phyloP scores from a whole-genome alignment of 2,113 vertebrate genomes.

The Prinia subflava region DNA sequence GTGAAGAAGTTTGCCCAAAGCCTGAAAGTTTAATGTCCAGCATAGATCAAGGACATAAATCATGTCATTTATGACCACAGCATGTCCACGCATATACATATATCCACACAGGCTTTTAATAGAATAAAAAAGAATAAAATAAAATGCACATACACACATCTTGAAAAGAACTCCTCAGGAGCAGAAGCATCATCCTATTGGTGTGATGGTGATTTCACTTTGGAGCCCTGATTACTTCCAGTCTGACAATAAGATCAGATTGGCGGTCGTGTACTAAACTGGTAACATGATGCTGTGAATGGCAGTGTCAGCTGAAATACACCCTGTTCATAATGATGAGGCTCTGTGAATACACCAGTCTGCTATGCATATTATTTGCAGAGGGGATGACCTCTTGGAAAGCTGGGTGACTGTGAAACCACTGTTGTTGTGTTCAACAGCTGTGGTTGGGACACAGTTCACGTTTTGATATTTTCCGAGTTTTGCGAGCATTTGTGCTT shows the following conservation, averaged over 20 bases:
- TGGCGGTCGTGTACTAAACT: not conserved
- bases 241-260: not conserved
- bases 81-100: not conserved
- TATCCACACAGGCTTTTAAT: fast-evolving
- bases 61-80: not conserved
- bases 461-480: not conserved
- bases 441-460: not conserved
- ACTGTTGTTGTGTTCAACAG: not conserved
- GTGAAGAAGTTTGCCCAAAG: not conserved
- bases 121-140: not conserved
- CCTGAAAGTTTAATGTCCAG: not conserved
- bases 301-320: slow-evolving; percentile 2
- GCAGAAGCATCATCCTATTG: not conserved
- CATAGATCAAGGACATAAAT: not conserved
- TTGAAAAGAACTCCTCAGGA: not conserved
- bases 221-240: not conserved
- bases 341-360: not conserved
- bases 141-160: not conserved
- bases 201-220: not conserved
- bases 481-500: not conserved
- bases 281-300: not conserved
- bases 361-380: not conserved
- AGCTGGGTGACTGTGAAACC: not conserved
- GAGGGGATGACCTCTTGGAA: slow-evolving; percentile 1
- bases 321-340: not conserved